These are phyloP conservation scores for Eilema depressum DNA, from an alignment of 2,888 invertebrate genomes.

Conservation along the genomic window DNA sequence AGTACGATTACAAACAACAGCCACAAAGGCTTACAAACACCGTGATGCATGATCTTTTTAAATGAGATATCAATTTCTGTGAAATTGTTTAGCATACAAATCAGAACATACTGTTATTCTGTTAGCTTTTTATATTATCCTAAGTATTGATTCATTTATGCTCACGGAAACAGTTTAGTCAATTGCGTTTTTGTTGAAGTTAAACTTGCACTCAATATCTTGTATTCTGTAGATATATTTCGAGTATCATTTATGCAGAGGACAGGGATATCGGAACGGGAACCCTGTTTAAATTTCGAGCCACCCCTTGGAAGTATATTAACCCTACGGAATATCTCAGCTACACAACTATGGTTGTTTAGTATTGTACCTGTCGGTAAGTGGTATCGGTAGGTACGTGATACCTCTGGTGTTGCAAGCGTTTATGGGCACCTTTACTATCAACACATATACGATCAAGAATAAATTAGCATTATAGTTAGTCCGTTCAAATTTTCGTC, in stretches of 20 bases:
- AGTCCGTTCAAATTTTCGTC: no score
- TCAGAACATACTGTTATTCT: no score
- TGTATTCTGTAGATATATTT: background rate
- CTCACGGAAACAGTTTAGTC: background rate
- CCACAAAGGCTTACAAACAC: no score
- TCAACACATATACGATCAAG: background rate
- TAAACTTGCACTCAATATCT: no score
- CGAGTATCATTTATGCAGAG: background rate
- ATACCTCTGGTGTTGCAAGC: background rate
- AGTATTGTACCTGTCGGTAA: background rate
- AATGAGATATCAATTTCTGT: no score
- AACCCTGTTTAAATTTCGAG: conserved; percentile 4
- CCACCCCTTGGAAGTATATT: conserved; percentile 1
- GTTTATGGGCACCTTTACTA: background rate
- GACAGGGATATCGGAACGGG: background rate
- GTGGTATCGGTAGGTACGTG: background rate
- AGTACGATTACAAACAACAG: no score
- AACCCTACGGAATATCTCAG: background rate
- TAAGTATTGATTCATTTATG: no score
- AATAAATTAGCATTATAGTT: no score
- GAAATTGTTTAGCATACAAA: background rate
- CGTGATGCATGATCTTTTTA: no score
- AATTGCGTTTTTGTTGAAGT: background rate
- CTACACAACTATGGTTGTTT: background rate
- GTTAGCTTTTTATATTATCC: no score